phyloP scores from a whole-genome alignment of 1,140 invertebrate genomes.

The Heliconius congener region DNA sequence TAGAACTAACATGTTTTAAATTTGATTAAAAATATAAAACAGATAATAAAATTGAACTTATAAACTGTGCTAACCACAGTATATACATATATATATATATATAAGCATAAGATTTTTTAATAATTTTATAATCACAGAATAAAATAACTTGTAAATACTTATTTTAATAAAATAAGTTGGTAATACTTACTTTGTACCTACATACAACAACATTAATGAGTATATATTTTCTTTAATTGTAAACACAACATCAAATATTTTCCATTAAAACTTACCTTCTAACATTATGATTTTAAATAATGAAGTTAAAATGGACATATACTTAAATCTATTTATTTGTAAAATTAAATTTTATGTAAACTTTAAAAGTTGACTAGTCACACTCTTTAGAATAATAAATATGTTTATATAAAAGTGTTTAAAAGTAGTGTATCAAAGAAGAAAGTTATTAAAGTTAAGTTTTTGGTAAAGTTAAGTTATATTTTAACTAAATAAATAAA shows the following conservation, averaged over 20 bases:
- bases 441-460: too few species aligned
- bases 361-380: conserved; percentile 7
- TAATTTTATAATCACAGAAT: background rate
- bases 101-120: background rate
- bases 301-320: background rate
- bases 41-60: background rate
- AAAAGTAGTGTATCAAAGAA: too few species aligned
- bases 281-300: conserved; percentile 3
- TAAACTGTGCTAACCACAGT: background rate
- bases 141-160: background rate
- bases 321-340: background rate
- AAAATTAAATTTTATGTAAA: background rate
- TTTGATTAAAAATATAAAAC: background rate
- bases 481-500: too few species aligned
- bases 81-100: background rate
- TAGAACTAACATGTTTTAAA: background rate
- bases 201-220: background rate
- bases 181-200: background rate
- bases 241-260: conserved; percentile 4
- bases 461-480: too few species aligned
- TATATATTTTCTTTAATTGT: background rate
- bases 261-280: background rate
- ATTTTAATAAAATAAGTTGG: background rate
- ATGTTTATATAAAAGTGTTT: background rate
- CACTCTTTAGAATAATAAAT: background rate